Evolutionary conservation across 2,888 invertebrate genomes (phyloP).

Genomic region (Listrodromus nycthemerus): DNA sequence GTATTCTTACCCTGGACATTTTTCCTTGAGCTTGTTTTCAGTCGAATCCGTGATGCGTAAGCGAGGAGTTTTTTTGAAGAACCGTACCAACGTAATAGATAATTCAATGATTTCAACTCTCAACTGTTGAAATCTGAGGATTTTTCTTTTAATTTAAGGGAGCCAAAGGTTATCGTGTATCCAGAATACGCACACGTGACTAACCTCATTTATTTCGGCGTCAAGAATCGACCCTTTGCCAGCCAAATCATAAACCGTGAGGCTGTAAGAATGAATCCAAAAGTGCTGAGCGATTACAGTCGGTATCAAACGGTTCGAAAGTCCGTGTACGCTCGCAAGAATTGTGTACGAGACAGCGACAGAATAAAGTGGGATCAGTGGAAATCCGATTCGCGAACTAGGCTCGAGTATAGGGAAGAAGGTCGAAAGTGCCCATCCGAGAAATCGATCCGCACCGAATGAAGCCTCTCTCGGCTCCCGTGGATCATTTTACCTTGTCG

Average conservation of each 20-base stretch:
- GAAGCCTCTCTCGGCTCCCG: not conserved
- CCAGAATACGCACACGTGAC: no score
- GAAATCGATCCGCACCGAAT: constrained; percentile 35
- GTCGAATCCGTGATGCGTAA: not conserved
- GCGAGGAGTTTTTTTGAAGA: not conserved
- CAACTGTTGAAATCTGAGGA: not conserved
- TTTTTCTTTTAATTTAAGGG: not conserved
- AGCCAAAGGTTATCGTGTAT: not conserved
- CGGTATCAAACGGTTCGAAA: not conserved
- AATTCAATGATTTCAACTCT: not conserved
- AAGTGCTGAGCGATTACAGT: not conserved
- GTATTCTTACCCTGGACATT: not conserved
- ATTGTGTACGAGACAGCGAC: constrained; percentile 2
- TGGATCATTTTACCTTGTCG: constrained; percentile 24
- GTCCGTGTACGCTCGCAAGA: not conserved
- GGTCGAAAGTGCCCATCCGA: constrained; percentile 8
- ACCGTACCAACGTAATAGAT: not conserved
- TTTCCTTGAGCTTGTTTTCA: not conserved
- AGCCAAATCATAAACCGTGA: not conserved
- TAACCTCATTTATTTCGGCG: not conserved
- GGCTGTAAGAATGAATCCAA: no score
- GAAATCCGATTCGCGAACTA: constrained; percentile 18
- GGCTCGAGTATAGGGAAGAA: constrained; percentile 1
- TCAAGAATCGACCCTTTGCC: no score
- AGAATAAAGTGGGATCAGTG: constrained; percentile 27